These are phyloP conservation scores for Leptura quadrifasciata DNA, from an alignment of 2,888 invertebrate genomes.

Conservation along the genomic window DNA sequence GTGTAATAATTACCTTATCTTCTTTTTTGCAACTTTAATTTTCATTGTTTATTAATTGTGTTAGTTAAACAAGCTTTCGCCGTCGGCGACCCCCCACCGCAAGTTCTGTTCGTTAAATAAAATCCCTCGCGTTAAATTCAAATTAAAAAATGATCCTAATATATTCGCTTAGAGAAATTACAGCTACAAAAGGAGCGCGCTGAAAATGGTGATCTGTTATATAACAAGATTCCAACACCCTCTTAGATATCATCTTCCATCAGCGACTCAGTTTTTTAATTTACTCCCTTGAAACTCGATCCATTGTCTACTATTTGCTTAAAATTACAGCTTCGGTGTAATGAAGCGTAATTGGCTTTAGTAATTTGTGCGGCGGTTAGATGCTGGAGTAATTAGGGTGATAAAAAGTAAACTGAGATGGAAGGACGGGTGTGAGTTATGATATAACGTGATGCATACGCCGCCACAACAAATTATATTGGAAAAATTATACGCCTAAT, in stretches of 20 bases:
- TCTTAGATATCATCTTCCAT: constrained; percentile 24
- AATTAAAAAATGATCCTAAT: constrained; percentile 2
- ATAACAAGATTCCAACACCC: constrained; percentile 16
- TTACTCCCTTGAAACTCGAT: constrained; percentile 33
- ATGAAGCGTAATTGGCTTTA: constrained; percentile 30
- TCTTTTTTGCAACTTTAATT: too few relatives aligned
- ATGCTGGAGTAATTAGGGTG: constrained; percentile 27
- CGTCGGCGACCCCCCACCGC: too few relatives aligned
- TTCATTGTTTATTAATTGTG: too few relatives aligned
- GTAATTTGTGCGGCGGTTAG: constrained; percentile 24
- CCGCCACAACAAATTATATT: not conserved
- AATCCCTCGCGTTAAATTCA: constrained; percentile 8
- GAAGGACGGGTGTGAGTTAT: constrained; percentile 12
- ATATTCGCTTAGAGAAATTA: constrained; percentile 26
- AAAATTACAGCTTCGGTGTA: constrained; percentile 27
- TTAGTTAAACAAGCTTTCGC: too few relatives aligned
- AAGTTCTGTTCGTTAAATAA: not conserved
- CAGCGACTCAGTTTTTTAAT: constrained; percentile 29
- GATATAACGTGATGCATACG: constrained; percentile 3
- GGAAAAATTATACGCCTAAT: not conserved
- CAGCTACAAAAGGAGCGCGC: not conserved
- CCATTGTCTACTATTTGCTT: constrained; percentile 33
- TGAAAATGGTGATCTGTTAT: constrained; percentile 19
- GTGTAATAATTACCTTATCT: too few relatives aligned
- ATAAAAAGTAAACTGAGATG: constrained; percentile 11